phyloP scores from a whole-genome alignment of 2,113 vertebrate species.

The Hipposideros armiger region DNA sequence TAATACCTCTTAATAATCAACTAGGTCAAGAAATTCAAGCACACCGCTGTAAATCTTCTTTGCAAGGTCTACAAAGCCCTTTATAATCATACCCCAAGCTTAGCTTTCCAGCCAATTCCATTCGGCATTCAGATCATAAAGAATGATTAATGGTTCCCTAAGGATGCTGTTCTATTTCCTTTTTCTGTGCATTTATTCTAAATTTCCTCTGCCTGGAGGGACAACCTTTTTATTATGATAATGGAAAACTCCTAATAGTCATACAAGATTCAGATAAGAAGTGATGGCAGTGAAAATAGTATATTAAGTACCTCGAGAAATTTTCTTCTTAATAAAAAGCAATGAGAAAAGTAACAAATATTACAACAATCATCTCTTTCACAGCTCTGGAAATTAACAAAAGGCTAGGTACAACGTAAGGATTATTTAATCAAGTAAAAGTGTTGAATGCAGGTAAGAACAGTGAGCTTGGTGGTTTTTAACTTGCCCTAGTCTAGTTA shows the following conservation, averaged over 20 bases:
- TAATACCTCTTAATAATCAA: slow-evolving; percentile 15
- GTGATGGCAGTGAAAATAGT: not conserved
- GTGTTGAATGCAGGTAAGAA: not conserved
- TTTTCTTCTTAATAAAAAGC: not conserved
- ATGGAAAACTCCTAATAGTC: not conserved
- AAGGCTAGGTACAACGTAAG: not conserved
- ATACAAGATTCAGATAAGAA: not conserved
- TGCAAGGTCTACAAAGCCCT: not conserved
- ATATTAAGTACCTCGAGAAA: not conserved
- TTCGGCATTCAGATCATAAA: slow-evolving; percentile 27
- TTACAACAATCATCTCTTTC: not conserved
- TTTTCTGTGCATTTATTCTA: slow-evolving; percentile 36
- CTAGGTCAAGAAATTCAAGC: not conserved
- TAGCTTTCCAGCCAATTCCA: not conserved
- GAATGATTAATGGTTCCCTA: not conserved
- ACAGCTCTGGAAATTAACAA: slow-evolving; percentile 26
- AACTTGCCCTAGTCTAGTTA: not conserved
- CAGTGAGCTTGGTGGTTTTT: not conserved
- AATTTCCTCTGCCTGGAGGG: not conserved
- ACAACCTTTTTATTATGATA: slow-evolving; percentile 7
- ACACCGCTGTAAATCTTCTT: slow-evolving; percentile 10
- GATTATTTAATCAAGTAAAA: slow-evolving; percentile 18
- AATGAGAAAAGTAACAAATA: slow-evolving; percentile 12
- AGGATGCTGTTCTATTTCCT: not conserved
- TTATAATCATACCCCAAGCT: not conserved